Conservation (phyloP, 2,113 vertebrate genomes). For the Saccopteryx leptura region DNA sequence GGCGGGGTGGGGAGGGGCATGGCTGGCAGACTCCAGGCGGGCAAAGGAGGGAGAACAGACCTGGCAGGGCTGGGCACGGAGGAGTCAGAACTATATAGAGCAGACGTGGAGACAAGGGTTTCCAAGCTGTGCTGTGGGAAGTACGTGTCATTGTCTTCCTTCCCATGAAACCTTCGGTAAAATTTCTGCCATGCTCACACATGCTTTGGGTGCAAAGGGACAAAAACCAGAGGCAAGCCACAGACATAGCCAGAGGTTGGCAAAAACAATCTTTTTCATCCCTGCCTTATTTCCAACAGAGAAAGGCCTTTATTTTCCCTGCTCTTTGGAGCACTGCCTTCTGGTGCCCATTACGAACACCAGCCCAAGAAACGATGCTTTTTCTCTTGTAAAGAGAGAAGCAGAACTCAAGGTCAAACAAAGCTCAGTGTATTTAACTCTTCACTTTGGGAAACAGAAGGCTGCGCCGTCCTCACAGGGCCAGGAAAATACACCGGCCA, state of each 20-base stretch:
- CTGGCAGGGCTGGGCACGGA: fast-evolving
- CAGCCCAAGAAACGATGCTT: background rate
- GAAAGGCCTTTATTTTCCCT: background rate
- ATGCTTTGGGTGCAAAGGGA: background rate
- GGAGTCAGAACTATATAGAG: fast-evolving
- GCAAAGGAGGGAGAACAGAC: too few relatives aligned
- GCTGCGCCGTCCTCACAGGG: background rate
- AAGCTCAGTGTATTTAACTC: background rate
- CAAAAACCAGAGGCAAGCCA: background rate
- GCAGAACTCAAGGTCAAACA: background rate
- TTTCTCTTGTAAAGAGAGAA: background rate
- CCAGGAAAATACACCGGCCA: constrained; percentile 56
- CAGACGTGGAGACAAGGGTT: fast-evolving
- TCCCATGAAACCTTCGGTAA: background rate
- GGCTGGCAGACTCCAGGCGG: background rate
- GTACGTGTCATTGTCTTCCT: background rate
- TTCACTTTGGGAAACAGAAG: background rate
- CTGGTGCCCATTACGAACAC: background rate
- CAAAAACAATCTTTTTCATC: background rate
- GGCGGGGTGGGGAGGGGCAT: fast-evolving
- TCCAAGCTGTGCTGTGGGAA: background rate
- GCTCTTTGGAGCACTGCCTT: background rate
- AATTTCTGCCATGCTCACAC: background rate
- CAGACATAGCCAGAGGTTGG: background rate
- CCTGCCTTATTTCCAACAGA: background rate